Evolutionary conservation across 2,797 vertebrate species (phyloP), one percentile per base, ranked within the genome.

Genomic region (Setipinna tenuifilis): DNA sequence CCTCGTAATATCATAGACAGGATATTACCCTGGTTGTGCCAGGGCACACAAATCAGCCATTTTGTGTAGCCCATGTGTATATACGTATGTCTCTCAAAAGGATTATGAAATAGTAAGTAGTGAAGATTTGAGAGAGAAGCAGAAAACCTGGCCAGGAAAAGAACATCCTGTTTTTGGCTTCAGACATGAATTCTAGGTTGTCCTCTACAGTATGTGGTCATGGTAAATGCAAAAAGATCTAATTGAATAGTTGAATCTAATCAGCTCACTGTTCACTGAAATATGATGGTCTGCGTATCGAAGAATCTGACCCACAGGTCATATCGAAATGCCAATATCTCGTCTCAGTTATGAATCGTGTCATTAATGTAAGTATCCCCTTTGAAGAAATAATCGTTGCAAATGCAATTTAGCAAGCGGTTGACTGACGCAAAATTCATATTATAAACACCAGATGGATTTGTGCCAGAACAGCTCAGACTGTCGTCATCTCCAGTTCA

Each of bases 181-280:
- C 16, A 19, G 31, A 78, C 35, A 21, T 78, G 71, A 78, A 78
- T 3, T 17, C 16, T 19, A 75, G 31, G 28, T 16, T 75, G 68
- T 35, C 31, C 17, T 78, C 35, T 78, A 78, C 50, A 54, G 50
- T 54, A 41, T 75, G 75, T 81, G 81, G 81, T 82, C 87, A 87
- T 84, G 87, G 88, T 87, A 86, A 90, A 87, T 87, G 88, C 85
- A 54, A 57, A 57, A 78, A 41, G 44, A 85, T 81, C 65, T 88
- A 87, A 90, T 90, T 90, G 88, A 83, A 85, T 82, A 21, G 83
- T 28, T 41, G 83, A 89, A 90, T 90, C 82, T 84, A 88, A 91
- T 90, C 85, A 88, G 84, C 25, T 21, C 46, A 19, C 44, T 71
- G 81, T 89, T 68, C 21, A 78, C 83, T 85, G 78, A 82, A 85